These are phyloP conservation scores for Bovichtus variegatus DNA, from an alignment of 2,797 vertebrate species.

Conservation along the genomic window DNA sequence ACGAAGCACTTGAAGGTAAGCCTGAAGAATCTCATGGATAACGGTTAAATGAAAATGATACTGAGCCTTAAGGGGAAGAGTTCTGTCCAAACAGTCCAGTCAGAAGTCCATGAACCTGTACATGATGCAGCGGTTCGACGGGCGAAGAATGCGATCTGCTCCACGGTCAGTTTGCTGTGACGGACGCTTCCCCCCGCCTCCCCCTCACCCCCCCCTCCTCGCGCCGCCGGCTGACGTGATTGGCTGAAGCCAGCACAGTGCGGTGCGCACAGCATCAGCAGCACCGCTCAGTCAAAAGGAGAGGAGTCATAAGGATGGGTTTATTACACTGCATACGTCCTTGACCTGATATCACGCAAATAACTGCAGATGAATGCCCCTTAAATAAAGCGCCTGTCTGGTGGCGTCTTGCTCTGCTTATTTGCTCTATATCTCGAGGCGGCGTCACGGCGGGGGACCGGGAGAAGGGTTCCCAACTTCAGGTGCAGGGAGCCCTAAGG, in stretches of 20 bases:
- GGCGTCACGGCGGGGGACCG: neutral
- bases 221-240: slow-evolving; percentile 59
- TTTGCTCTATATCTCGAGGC: neutral
- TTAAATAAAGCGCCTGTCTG: neutral
- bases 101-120: slow-evolving; percentile 61
- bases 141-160: slow-evolving; percentile 66
- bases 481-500: neutral
- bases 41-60: slow-evolving; percentile 82
- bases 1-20: slow-evolving; percentile 93
- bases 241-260: slow-evolving; percentile 67
- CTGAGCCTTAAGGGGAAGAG: slow-evolving; percentile 67
- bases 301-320: slow-evolving; percentile 59
- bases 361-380: slow-evolving; percentile 19
- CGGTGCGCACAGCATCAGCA: slow-evolving; percentile 76
- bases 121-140: slow-evolving; percentile 59
- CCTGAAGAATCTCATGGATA: slow-evolving; percentile 93
- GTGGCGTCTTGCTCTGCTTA: neutral
- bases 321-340: slow-evolving; percentile 41
- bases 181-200: slow-evolving; percentile 47
- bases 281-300: slow-evolving; percentile 30
- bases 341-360: slow-evolving; percentile 62
- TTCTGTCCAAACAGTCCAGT: slow-evolving; percentile 44
- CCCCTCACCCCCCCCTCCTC: slow-evolving; percentile 34
- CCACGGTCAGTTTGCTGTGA: slow-evolving; percentile 52
- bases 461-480: neutral